Base-by-base conservation (phyloP, 2,113 vertebrate genomes). In the Orycteropus afer region DNA sequence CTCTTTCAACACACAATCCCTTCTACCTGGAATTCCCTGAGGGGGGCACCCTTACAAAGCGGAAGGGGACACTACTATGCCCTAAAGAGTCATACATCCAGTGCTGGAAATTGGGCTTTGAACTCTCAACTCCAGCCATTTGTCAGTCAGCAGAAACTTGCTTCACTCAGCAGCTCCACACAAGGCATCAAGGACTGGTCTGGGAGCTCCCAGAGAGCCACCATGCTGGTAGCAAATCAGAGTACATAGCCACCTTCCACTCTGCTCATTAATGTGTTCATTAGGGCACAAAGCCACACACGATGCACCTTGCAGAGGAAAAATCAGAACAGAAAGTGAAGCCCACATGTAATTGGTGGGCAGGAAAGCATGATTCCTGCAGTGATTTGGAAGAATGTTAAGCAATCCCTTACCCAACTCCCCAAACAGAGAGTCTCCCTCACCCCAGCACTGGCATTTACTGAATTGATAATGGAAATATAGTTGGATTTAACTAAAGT, bases 301-400 rank as follows among this genome's bases (percentile, higher is more conserved):
- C 0, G 27, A 32, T 8, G 18, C 1, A 25, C 22, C 2, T 2
- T 18, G 1, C 5, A 12, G n/a, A n/a, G 49, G 32, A 59, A 53
- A 53, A 11, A 49, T 47, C 14, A 1, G 32, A 20, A 3, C 2
- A 34, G 76, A 79, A 25, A 6, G 4, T 25, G 23, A 37, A 10
- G 37, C 23, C 45, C 51, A 14, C 9, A 0, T 53, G 53, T 73
- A 29, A 51, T 14, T 14, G 5, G 11, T 47, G 32, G n/a, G 14
- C 55, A 57, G 13, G 11, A 4, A 57, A 49, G 49, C 5, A 12
- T 12, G 11, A 40, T 49, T 80, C 63, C 69, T 73, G 5, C 20
- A 45, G n/a, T 1, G 40, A 90, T 7, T 2, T 67, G 27, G 14
- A 81, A 90, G 22, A n/a, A n/a, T n/a, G n/a, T n/a, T 7, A 13